phyloP scores from a whole-genome alignment of 2,888 invertebrate species.

The Agonopterix arenella region DNA sequence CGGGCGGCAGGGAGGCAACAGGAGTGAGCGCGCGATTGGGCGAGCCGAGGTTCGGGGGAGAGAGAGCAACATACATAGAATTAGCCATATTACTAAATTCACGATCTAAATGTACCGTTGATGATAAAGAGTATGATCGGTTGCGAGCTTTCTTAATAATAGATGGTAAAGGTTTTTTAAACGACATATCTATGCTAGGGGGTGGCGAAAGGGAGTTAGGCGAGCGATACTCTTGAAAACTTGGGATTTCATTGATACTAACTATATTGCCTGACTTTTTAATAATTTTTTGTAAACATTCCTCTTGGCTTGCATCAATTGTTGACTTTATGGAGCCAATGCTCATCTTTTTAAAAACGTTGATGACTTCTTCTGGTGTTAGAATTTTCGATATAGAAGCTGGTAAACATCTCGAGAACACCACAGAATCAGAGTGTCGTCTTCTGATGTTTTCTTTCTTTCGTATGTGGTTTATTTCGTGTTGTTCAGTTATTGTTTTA shows the following conservation, averaged over 20 bases:
- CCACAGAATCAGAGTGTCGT: constrained; percentile 44
- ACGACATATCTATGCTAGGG: constrained; percentile 41
- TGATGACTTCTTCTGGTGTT: constrained; percentile 32
- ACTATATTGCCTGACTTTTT: constrained; percentile 54
- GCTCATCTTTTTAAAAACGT: constrained; percentile 48
- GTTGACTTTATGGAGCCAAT: constrained; percentile 15
- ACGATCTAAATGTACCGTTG: constrained; percentile 50
- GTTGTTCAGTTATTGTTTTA: constrained; percentile 9
- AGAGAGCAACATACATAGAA: constrained; percentile 75
- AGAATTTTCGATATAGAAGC: constrained; percentile 13
- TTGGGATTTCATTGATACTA: constrained; percentile 71
- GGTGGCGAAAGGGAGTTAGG: constrained; percentile 45
- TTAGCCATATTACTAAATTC: constrained; percentile 75
- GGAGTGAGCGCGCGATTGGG: constrained; percentile 64
- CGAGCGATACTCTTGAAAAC: constrained; percentile 68
- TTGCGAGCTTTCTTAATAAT: constrained; percentile 54
- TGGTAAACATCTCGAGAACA: constrained; percentile 27
- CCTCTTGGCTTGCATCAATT: constrained; percentile 7
- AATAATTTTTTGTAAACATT: constrained; percentile 17
- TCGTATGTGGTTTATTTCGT: neutral
- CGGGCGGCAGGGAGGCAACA: constrained; percentile 49
- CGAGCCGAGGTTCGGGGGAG: constrained; percentile 73
- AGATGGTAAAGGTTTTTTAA: constrained; percentile 46
- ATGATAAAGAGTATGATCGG: constrained; percentile 52
- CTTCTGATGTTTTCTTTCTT: constrained; percentile 18